phyloP scores from a whole-genome alignment of 2,113 vertebrate species.

The Canis aureus region DNA sequence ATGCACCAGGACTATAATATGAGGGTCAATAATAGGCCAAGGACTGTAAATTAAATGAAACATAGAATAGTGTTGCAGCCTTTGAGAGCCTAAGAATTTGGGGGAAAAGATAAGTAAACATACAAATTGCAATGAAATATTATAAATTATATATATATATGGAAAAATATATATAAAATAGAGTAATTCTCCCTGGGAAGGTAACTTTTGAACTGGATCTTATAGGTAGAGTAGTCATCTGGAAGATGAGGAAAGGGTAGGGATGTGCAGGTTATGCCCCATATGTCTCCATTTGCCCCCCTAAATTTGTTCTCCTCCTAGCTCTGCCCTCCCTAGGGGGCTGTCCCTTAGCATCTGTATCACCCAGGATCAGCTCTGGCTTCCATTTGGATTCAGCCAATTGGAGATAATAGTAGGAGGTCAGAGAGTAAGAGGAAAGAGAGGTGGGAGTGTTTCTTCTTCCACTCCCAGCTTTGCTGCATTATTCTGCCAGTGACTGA shows the following conservation, averaged over 20 bases:
- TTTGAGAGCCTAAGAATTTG: not conserved
- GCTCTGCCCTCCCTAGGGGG: not conserved
- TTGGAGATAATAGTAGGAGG: not conserved
- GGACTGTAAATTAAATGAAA: not conserved
- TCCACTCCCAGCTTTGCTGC: not conserved
- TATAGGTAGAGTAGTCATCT: not conserved
- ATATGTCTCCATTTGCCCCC: not conserved
- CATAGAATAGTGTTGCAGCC: not conserved
- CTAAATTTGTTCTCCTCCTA: not conserved
- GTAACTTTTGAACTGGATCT: not conserved
- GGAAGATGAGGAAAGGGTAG: not conserved
- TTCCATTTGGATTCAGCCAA: not conserved
- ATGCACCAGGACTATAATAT: not conserved
- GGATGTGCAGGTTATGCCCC: not conserved
- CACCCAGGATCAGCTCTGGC: not conserved
- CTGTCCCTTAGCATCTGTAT: not conserved
- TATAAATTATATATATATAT: not conserved
- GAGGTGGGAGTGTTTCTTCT: not conserved
- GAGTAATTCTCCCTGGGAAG: not conserved
- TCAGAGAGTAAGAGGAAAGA: not conserved
- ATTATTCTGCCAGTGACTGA: not conserved
- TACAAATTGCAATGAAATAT: constrained; percentile 9
- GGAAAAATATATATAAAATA: not conserved
- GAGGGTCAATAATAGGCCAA: not conserved
- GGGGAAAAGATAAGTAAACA: not conserved